Evolutionary conservation across 2,888 invertebrate genomes (phyloP), one percentile per base, ranked within the genome.

Genomic region (Caenorhabditis sp.): DNA sequence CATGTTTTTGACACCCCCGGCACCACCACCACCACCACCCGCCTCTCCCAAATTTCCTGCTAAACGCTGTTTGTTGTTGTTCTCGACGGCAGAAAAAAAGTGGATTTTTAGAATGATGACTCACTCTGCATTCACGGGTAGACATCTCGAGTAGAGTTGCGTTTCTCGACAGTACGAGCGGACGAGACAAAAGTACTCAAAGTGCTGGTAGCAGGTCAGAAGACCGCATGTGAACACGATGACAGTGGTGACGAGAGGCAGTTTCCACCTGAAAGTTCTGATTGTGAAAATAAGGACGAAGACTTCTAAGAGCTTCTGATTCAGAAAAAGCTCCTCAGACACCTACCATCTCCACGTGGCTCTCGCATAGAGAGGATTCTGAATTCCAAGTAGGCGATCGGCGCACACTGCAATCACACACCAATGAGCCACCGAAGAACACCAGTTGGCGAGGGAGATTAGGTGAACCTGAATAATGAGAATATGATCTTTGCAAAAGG

Each of bases 391-490:
- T 49, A 91, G 80, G 22, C 91, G 88, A 63, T 91, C 91, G 0
- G 89, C 86, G 47, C 91, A 92, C 54, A 91, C 91, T n/a, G 91
- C 89, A 19, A 91, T 91, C 26, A 91, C 90, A 79, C 90, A 89
- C 90, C 90, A 92, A 75, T 92, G 91, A 47, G 91, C 91, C 35
- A 91, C 90, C 14, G 89, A 90, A n/a, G 91, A 92, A 38, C 89
- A 89, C 91, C 91, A 91, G 79, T 91, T 91, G 38, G 91, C 90
- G 7, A 92, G 81, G 0, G 90, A 85, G n/a, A 90, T 85, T 54
- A 91, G 68, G 66, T 91, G 90, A 10, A 82, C 82, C 84, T 86
- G 72, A 38, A 81, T 16, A 51, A 38, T 38, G 12, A 38, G 38
- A 38, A 38, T 44, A 1, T 35, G 49, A 28, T 49, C 41, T 51